A percentile compares a stretch with the other conserved stretches of the same genome.
phyloP scores from a whole-genome alignment of 2,888 invertebrate species.

The Aporophyla lueneburgensis region DNA sequence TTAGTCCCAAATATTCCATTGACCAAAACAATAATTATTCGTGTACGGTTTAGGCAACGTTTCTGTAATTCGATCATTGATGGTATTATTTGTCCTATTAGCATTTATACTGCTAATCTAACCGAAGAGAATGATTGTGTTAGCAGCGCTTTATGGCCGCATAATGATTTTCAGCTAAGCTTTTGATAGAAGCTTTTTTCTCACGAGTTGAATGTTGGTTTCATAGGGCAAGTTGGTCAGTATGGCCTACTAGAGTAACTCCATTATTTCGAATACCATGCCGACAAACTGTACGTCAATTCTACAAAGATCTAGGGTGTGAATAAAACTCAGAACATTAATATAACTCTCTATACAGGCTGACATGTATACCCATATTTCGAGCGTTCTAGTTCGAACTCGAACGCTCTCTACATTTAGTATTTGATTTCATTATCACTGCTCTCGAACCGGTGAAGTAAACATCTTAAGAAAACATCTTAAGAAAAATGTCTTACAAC shows the following conservation, averaged over 20 bases:
- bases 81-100: slow-evolving; percentile 45
- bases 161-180: not conserved
- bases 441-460: no score
- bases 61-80: slow-evolving; percentile 44
- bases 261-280: not conserved
- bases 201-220: not conserved
- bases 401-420: no score
- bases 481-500: no score
- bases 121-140: slow-evolving; percentile 38
- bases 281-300: not conserved
- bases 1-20: slow-evolving; percentile 54
- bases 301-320: not conserved
- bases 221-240: not conserved
- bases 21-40: slow-evolving; percentile 40
- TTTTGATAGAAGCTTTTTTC: not conserved
- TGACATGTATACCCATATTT: not conserved
- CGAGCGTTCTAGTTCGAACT: no score
- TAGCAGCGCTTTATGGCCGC: slow-evolving; percentile 5
- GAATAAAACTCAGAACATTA: not conserved
- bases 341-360: not conserved
- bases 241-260: fast-evolving
- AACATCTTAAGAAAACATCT: no score
- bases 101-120: slow-evolving; percentile 37
- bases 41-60: slow-evolving; percentile 20
- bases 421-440: no score